phyloP scores from a whole-genome alignment of 2,888 invertebrate species.

The Andrena praecox region DNA sequence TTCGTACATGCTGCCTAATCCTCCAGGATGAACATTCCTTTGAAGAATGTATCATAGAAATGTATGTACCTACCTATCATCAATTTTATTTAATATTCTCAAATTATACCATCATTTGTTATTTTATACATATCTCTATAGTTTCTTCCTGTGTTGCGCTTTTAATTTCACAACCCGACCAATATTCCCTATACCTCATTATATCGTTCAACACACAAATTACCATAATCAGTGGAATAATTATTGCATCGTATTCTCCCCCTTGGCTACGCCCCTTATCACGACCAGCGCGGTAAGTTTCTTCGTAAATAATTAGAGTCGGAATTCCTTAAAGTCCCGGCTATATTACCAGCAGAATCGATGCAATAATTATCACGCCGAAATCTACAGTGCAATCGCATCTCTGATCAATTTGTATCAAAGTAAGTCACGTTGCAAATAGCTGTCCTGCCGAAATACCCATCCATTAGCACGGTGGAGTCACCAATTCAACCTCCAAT shows the following conservation, averaged over 20 bases:
- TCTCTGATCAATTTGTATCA: neutral
- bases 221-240: neutral
- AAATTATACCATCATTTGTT: neutral
- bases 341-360: neutral
- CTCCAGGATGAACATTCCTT: no score
- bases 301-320: neutral
- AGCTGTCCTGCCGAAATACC: neutral
- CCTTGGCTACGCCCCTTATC: neutral
- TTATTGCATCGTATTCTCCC: neutral
- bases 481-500: no score
- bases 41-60: no score
- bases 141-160: no score
- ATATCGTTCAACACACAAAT: neutral
- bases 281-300: neutral
- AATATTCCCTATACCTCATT: no score
- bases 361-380: conserved; percentile 1
- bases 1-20: no score
- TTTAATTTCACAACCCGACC: no score
- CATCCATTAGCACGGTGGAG: neutral
- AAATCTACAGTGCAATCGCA: neutral
- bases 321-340: neutral
- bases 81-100: neutral
- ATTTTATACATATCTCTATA: neutral
- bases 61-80: no score
- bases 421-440: neutral